Percentiles rank a stretch among this genome's conserved stretches.
Conservation (phyloP, 1,140 invertebrate genomes). For the Portunus trituberculatus region DNA sequence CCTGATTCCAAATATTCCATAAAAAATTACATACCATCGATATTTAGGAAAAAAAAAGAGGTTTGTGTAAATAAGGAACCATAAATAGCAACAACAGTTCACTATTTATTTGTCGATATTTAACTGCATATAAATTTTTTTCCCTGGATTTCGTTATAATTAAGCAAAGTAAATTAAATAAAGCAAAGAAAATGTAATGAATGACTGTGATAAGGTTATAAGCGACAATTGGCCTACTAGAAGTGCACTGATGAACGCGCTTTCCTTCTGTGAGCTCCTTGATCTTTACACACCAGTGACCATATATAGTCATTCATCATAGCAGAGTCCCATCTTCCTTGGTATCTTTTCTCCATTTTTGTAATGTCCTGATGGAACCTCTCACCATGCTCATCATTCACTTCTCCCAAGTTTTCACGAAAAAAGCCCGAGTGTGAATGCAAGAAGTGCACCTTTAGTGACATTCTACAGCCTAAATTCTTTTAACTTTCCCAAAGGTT, state of each 20-base stretch:
- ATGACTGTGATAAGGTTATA: not conserved
- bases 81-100: too few relatives aligned
- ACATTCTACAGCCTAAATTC: conserved; percentile 5
- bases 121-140: not conserved
- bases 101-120: not conserved
- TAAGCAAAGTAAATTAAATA: not conserved
- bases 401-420: conserved; percentile 22
- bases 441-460: not conserved
- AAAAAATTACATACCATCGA: not conserved
- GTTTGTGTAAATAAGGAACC: not conserved
- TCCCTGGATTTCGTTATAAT: not conserved
- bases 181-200: not conserved
- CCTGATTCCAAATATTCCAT: not conserved
- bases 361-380: too few relatives aligned
- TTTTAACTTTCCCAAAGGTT: conserved; percentile 14
- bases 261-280: not conserved
- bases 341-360: too few relatives aligned
- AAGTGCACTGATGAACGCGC: not conserved
- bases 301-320: not conserved
- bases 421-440: conserved; percentile 43
- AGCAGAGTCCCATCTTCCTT: conserved; percentile 18
- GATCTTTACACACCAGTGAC: conserved; percentile 5
- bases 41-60: not conserved
- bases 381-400: too few relatives aligned
- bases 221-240: not conserved